Conservation (phyloP, 2,113 vertebrate genomes). For the Cavia aperea region DNA sequence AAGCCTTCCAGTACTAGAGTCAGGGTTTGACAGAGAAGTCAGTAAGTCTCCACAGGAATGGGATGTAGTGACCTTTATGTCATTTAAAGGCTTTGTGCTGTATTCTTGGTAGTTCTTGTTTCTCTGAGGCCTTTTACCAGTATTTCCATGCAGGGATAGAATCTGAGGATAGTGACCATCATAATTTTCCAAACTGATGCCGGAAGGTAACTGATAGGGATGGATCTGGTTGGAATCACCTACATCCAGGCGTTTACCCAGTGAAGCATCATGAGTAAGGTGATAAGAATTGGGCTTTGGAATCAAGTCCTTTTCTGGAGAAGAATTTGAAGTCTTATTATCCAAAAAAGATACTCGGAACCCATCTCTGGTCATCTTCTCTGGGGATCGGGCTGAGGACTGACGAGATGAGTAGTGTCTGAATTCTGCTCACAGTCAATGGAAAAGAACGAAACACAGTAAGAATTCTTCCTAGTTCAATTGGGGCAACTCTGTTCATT, state of each 20-base stretch:
- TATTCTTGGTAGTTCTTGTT: constrained; percentile 54
- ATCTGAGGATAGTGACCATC: constrained; percentile 59
- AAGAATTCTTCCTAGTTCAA: constrained; percentile 43
- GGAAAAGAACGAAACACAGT: constrained; percentile 39
- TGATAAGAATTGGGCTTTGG: constrained; percentile 53
- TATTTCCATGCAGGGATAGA: constrained; percentile 55
- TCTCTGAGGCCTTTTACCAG: constrained; percentile 57
- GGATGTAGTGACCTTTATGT: constrained; percentile 51
- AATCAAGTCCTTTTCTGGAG: constrained; percentile 64
- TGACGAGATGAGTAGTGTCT: constrained; percentile 55
- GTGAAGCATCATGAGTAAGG: constrained; percentile 50
- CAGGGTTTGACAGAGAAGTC: constrained; percentile 53
- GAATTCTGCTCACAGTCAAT: constrained; percentile 63
- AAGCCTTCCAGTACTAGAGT: constrained; percentile 61
- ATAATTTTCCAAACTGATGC: constrained; percentile 50
- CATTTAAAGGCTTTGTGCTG: constrained; percentile 46
- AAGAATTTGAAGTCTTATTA: constrained; percentile 56
- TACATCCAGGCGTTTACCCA: constrained; percentile 54
- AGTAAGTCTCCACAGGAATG: constrained; percentile 50
- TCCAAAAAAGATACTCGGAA: constrained; percentile 71
- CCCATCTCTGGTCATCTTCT: constrained; percentile 66
- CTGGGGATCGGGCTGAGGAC: constrained; percentile 68
- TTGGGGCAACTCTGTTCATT: not conserved
- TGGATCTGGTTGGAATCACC: constrained; percentile 60
- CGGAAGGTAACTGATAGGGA: constrained; percentile 53